These are phyloP conservation scores for Branchipolynoe longqiensis DNA, from an alignment of 2,888 invertebrate genomes.

Conservation along the genomic window DNA sequence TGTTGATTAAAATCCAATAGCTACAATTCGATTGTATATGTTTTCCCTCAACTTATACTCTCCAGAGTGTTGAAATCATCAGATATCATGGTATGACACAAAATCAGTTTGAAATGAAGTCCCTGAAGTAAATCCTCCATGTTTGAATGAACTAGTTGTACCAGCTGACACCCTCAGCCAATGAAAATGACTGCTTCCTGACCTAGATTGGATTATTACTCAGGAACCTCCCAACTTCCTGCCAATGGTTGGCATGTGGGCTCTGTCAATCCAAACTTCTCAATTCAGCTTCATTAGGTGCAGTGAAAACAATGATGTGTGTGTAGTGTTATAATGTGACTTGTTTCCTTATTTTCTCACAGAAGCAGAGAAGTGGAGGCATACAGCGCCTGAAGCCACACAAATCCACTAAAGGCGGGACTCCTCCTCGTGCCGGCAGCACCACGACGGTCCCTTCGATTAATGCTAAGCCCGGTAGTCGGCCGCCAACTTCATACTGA, in stretches of 20 bases:
- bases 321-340: background rate
- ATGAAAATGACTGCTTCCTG: too few relatives aligned
- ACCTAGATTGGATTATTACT: too few relatives aligned
- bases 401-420: background rate
- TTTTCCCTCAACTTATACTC: too few relatives aligned
- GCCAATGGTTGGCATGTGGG: too few relatives aligned
- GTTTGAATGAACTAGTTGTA: background rate
- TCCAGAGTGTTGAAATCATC: too few relatives aligned
- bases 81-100: too few relatives aligned
- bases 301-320: background rate
- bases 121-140: too few relatives aligned
- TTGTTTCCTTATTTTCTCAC: background rate
- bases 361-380: slow-evolving; percentile 23
- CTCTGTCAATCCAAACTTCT: too few relatives aligned
- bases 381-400: background rate
- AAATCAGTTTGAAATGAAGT: background rate
- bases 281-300: background rate
- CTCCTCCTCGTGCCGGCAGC: background rate
- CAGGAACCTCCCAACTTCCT: too few relatives aligned
- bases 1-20: too few relatives aligned
- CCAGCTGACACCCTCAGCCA: background rate
- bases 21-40: too few relatives aligned
- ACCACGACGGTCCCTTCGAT: slow-evolving; percentile 23
- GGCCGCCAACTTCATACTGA: slow-evolving; percentile 19
- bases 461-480: background rate